Percentiles rank a stretch among this genome's conserved stretches.
These are phyloP conservation scores for Eudyptes chrysolophus DNA, from an alignment of 2,113 vertebrate species.

Conservation along the genomic window DNA sequence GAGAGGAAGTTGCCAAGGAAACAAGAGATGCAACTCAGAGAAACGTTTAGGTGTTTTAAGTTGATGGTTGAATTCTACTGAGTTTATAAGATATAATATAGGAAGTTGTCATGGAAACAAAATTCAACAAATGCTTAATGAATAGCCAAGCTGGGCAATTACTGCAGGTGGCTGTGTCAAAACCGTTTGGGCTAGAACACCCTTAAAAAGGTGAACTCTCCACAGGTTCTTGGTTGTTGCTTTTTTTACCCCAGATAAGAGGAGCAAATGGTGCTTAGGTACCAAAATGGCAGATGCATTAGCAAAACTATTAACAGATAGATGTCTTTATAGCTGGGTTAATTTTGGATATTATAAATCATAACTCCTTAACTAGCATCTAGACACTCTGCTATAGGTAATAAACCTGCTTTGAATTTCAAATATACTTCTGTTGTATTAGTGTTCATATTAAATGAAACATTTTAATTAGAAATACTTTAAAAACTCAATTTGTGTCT, in stretches of 20 bases:
- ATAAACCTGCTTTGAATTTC: not conserved
- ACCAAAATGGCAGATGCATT: not conserved
- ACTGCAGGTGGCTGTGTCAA: not conserved
- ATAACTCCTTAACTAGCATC: not conserved
- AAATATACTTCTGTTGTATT: not conserved
- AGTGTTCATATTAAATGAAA: not conserved
- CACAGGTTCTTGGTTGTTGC: not conserved
- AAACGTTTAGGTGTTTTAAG: slow-evolving; percentile 32
- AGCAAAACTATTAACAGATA: not conserved
- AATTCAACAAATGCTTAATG: slow-evolving; percentile 37
- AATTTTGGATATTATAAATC: not conserved
- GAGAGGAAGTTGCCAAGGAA: slow-evolving; percentile 63
- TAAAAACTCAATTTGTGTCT: not conserved
- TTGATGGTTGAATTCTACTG: slow-evolving; percentile 18
- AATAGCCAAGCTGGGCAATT: not conserved
- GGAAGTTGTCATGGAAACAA: slow-evolving; percentile 62
- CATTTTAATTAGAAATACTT: slow-evolving; percentile 4
- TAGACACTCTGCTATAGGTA: not conserved
- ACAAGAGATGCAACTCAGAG: slow-evolving; percentile 36
- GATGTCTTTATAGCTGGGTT: not conserved
- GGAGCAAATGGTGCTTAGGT: not conserved
- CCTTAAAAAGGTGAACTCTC: not conserved
- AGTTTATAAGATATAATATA: not conserved
- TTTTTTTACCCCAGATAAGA: not conserved
- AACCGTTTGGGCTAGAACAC: not conserved